Evolutionary conservation across 2,113 vertebrate species (phyloP).

Genomic region (Perca fluviatilis): DNA sequence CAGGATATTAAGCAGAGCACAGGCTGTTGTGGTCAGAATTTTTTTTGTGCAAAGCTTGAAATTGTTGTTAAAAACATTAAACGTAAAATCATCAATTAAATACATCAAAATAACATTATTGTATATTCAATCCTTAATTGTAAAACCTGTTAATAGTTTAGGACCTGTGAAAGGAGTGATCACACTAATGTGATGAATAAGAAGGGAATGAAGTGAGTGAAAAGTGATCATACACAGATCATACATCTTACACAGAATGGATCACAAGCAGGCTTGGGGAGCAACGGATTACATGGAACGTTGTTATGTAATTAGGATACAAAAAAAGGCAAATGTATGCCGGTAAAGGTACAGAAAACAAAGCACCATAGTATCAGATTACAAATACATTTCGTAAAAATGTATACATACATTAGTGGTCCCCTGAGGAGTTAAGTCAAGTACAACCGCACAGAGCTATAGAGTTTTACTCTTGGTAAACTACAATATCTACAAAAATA

Average conservation of each 20-base stretch:
- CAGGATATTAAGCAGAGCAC: conserved; percentile 73
- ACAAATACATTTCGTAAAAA: too few relatives aligned
- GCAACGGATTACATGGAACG: too few relatives aligned
- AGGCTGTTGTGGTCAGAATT: conserved; percentile 77
- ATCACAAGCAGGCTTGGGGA: too few relatives aligned
- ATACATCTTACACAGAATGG: too few relatives aligned
- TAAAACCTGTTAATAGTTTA: not conserved
- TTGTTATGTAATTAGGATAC: too few relatives aligned
- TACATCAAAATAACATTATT: conserved; percentile 25
- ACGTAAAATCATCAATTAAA: conserved; percentile 77
- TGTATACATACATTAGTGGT: too few relatives aligned
- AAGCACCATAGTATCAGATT: too few relatives aligned
- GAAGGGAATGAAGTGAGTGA: not conserved
- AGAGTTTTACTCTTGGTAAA: not conserved
- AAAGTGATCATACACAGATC: not conserved
- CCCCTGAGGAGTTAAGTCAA: too few relatives aligned
- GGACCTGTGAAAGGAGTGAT: not conserved
- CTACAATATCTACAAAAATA: not conserved
- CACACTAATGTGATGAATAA: not conserved
- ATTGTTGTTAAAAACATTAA: conserved; percentile 80
- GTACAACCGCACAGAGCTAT: too few relatives aligned
- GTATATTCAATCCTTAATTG: conserved; percentile 3
- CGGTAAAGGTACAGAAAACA: too few relatives aligned
- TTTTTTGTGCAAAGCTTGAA: conserved; percentile 84
- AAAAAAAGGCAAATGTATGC: too few relatives aligned